Conservation (phyloP, 1,140 invertebrate genomes). For the Pollicipes pollicipes region DNA sequence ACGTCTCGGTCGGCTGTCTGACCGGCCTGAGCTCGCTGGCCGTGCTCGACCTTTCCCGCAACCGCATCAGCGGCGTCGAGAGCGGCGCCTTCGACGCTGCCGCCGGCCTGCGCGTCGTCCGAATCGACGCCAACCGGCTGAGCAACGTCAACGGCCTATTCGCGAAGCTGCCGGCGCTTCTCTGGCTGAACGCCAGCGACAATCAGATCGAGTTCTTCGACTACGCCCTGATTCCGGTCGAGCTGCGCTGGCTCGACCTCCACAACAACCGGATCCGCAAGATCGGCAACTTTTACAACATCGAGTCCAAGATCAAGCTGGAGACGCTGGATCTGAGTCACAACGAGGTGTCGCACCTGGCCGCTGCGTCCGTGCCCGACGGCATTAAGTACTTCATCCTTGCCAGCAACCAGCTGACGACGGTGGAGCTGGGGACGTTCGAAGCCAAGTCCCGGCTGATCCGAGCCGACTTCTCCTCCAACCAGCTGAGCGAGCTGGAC, state of each 20-base stretch:
- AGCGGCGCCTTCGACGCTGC: slow-evolving; percentile 57
- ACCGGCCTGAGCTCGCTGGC: slow-evolving; percentile 59
- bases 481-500: slow-evolving; percentile 62
- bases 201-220: slow-evolving; percentile 80
- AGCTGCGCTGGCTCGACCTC: slow-evolving; percentile 72
- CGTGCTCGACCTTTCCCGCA: slow-evolving; percentile 72
- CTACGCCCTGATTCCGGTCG: slow-evolving; percentile 60
- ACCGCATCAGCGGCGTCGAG: slow-evolving; percentile 50
- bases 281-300: slow-evolving; percentile 58
- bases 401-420: slow-evolving; percentile 60
- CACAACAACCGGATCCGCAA: slow-evolving; percentile 71
- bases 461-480: slow-evolving; percentile 64
- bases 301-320: slow-evolving; percentile 44
- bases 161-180: slow-evolving; percentile 54
- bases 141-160: slow-evolving; percentile 69
- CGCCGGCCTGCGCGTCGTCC: slow-evolving; percentile 58
- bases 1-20: slow-evolving; percentile 61
- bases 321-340: slow-evolving; percentile 64
- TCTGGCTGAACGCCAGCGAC: slow-evolving; percentile 80
- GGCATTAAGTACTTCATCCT: slow-evolving; percentile 58
- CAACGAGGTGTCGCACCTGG: slow-evolving; percentile 52
- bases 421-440: slow-evolving; percentile 50
- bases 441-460: slow-evolving; percentile 62
- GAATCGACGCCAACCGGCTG: slow-evolving; percentile 66
- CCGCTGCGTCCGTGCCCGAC: slow-evolving; percentile 44